These are phyloP conservation scores for Phasianus colchicus DNA, from an alignment of 2,113 vertebrate species.

Conservation along the genomic window DNA sequence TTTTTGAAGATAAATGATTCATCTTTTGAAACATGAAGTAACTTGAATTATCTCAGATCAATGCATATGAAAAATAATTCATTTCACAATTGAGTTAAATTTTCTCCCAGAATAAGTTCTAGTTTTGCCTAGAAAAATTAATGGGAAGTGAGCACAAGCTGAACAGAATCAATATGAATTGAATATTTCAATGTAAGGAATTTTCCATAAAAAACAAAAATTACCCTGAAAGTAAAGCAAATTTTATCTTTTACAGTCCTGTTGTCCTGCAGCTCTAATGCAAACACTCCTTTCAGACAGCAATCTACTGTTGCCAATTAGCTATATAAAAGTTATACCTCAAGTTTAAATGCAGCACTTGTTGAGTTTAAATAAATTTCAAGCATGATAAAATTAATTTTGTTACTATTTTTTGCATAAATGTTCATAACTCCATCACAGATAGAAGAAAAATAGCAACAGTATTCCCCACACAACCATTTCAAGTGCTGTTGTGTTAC, in stretches of 20 bases:
- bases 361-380: slow-evolving; percentile 44
- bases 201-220: slow-evolving; percentile 13
- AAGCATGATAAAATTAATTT: slow-evolving; percentile 31
- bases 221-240: neutral
- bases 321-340: slow-evolving; percentile 31
- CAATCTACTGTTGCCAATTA: neutral
- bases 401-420: neutral
- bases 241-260: neutral
- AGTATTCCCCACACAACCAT: neutral
- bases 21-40: neutral
- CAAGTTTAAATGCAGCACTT: slow-evolving; percentile 37
- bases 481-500: neutral
- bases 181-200: neutral
- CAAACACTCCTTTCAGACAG: neutral
- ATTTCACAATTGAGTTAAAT: neutral
- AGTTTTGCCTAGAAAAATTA: slow-evolving; percentile 4
- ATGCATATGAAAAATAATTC: neutral
- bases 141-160: slow-evolving; percentile 13
- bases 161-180: neutral
- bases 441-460: neutral
- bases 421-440: neutral
- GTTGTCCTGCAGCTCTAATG: neutral
- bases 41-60: neutral
- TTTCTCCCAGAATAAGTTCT: neutral
- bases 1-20: neutral